Conservation (phyloP, 2,888 invertebrate species). For the Seira ritae region DNA sequence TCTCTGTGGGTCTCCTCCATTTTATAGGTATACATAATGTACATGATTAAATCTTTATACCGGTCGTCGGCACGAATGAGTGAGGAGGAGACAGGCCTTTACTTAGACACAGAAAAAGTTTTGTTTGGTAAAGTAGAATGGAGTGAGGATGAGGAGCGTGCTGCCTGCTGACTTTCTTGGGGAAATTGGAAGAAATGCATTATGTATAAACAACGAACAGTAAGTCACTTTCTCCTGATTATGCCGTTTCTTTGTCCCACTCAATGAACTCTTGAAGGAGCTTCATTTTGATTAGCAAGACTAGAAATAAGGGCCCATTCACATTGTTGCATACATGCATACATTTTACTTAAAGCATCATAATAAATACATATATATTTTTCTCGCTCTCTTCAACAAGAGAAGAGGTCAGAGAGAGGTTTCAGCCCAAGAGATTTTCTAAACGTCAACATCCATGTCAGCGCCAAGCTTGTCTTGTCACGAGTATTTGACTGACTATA, state of each 20-base stretch:
- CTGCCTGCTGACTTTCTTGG: conserved; percentile 27
- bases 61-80: background rate
- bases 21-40: background rate
- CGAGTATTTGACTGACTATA: no score
- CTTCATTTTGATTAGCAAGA: background rate
- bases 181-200: conserved; percentile 52
- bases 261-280: conserved; percentile 44
- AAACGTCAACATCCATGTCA: conserved; percentile 42
- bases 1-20: conserved; percentile 17
- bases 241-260: conserved; percentile 33
- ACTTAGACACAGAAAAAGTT: background rate
- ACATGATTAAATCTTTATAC: conserved; percentile 17
- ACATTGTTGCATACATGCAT: background rate
- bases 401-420: background rate
- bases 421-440: conserved; percentile 49
- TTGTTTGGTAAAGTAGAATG: conserved; percentile 1
- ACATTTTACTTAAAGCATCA: background rate
- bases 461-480: background rate
- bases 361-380: no score
- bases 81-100: conserved; percentile 8
- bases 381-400: no score
- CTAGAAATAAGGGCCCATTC: background rate
- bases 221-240: conserved; percentile 52
- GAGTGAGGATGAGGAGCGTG: background rate
- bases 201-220: conserved; percentile 57